phyloP scores from a whole-genome alignment of 2,797 vertebrate genomes.

The Arremon aurantiirostris region DNA sequence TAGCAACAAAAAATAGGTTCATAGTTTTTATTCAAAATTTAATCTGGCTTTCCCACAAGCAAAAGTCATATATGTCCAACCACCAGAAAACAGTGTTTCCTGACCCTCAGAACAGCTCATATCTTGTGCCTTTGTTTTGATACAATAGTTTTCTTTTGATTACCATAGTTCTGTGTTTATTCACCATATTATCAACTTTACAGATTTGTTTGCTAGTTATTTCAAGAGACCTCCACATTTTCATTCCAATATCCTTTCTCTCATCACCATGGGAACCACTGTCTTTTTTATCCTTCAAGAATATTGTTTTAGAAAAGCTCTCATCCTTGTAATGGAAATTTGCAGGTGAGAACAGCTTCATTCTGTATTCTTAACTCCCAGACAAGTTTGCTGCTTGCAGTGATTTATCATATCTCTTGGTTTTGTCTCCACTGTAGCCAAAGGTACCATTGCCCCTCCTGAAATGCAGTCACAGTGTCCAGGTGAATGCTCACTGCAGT shows the following conservation, averaged over 20 bases:
- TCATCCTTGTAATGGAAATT: constrained; percentile 41
- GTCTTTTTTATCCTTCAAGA: constrained; percentile 3
- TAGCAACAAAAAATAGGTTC: neutral
- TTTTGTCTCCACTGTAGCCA: neutral
- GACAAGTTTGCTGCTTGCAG: neutral
- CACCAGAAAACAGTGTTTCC: neutral
- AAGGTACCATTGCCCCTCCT: neutral
- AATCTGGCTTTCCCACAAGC: neutral
- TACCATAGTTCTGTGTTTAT: neutral
- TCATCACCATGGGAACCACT: constrained; percentile 46
- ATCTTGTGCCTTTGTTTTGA: neutral
- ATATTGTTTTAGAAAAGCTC: constrained; percentile 10
- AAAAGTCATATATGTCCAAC: neutral
- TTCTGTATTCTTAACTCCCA: neutral
- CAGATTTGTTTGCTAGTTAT: neutral
- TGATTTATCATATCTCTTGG: neutral
- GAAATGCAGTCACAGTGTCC: neutral
- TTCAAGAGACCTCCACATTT: neutral
- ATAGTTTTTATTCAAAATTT: neutral
- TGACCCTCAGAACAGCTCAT: neutral
- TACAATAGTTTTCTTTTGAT: neutral
- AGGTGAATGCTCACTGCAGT: accelerated
- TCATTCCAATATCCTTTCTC: neutral
- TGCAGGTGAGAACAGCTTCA: neutral
- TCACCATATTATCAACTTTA: neutral